Evolutionary conservation across 2,113 vertebrate genomes (phyloP).

Genomic region (Plotosus lineatus): DNA sequence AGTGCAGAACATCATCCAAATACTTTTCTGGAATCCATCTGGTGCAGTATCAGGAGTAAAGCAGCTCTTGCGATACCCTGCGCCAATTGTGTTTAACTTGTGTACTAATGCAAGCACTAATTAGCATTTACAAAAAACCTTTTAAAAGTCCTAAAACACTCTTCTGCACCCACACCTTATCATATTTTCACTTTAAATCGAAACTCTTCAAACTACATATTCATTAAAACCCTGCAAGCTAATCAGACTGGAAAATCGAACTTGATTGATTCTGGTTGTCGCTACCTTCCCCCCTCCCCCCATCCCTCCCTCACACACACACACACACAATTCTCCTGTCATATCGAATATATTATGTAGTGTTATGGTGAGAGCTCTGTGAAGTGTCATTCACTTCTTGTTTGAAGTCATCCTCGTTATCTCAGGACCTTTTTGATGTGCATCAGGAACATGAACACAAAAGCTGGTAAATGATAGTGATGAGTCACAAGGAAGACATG

Average conservation of each 20-base stretch:
- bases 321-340: background rate
- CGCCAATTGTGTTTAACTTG: no score
- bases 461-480: slow-evolving; percentile 26
- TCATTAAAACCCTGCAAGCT: background rate
- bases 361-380: background rate
- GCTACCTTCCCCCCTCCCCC: background rate
- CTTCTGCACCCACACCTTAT: background rate
- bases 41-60: no score
- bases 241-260: background rate
- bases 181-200: background rate
- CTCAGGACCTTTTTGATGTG: background rate
- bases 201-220: background rate
- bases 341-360: slow-evolving; percentile 23
- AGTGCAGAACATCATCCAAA: no score
- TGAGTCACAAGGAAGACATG: slow-evolving; percentile 2
- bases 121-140: background rate
- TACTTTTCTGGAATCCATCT: no score
- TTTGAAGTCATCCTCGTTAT: slow-evolving; percentile 22
- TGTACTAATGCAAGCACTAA: background rate
- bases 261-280: background rate
- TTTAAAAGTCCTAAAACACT: background rate
- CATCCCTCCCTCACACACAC: no score
- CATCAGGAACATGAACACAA: background rate
- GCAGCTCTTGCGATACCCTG: no score
- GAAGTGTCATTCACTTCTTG: background rate